These are phyloP conservation scores for Eueides isabella DNA, from an alignment of 1,140 invertebrate species.

Conservation along the genomic window DNA sequence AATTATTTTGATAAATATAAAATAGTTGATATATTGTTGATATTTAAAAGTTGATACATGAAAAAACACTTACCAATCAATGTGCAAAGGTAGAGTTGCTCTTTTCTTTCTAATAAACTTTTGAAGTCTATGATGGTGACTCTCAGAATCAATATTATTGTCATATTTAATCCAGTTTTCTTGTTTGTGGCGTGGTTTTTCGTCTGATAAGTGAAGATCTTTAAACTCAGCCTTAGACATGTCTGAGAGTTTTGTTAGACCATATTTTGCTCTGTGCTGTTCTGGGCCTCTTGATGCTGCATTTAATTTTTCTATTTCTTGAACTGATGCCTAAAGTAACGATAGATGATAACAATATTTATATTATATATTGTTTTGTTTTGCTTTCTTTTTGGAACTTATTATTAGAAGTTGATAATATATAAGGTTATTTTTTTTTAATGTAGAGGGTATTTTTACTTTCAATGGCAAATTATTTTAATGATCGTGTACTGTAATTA, in stretches of 20 bases:
- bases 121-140: conserved; percentile 52
- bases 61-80: conserved; percentile 73
- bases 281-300: conserved; percentile 74
- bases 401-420: not conserved
- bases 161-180: conserved; percentile 25
- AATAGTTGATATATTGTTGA: no score
- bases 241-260: conserved; percentile 89
- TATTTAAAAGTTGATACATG: no score
- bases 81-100: conserved; percentile 57
- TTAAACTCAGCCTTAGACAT: conserved; percentile 88
- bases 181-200: conserved; percentile 45
- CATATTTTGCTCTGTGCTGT: conserved; percentile 85
- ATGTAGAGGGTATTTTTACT: not conserved
- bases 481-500: not conserved
- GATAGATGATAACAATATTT: conserved; percentile 5
- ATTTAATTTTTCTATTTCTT: conserved; percentile 85
- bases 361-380: not conserved
- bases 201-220: conserved; percentile 78
- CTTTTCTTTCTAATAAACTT: conserved; percentile 56
- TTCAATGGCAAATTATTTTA: not conserved
- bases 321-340: conserved; percentile 83
- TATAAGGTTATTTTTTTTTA: no score
- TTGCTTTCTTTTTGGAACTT: not conserved
- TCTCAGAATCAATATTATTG: conserved; percentile 34
- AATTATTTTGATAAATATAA: no score